These are phyloP conservation scores for Thymallus thymallus DNA, from an alignment of 2,113 vertebrate genomes.

Conservation along the genomic window DNA sequence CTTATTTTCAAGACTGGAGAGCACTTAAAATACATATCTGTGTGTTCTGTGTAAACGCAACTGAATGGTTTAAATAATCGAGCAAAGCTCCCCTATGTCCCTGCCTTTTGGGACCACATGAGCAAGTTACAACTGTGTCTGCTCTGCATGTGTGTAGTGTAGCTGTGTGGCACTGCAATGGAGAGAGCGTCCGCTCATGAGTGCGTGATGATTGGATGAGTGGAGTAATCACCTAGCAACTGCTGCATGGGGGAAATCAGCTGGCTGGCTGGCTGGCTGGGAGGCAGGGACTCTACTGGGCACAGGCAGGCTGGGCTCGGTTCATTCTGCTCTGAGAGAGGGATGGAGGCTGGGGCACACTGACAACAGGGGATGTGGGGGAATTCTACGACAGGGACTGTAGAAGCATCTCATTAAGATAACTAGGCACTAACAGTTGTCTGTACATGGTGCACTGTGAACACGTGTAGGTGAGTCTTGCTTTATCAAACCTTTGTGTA, in stretches of 20 bases:
- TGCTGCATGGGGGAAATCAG: conserved; percentile 73
- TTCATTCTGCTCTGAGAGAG: not conserved
- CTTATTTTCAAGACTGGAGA: not conserved
- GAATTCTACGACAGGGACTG: too few relatives aligned
- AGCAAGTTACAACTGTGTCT: conserved; percentile 3
- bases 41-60: conserved; percentile 35
- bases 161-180: not conserved
- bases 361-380: conserved; percentile 10
- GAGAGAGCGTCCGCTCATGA: conserved; percentile 33
- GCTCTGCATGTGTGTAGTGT: not conserved
- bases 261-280: conserved; percentile 64
- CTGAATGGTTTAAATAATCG: conserved; percentile 63
- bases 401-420: not conserved
- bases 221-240: conserved; percentile 76
- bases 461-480: conserved; percentile 54
- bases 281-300: conserved; percentile 27
- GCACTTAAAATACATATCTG: conserved; percentile 16
- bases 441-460: conserved; percentile 37
- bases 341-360: conserved; percentile 12
- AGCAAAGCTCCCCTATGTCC: conserved; percentile 54
- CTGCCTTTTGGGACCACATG: conserved; percentile 49
- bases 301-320: conserved; percentile 14
- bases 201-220: conserved; percentile 49
- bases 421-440: not conserved
- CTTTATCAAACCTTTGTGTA: conserved; percentile 26